phyloP scores from a whole-genome alignment of 2,113 vertebrate species.

The Syrmaticus mikado region DNA sequence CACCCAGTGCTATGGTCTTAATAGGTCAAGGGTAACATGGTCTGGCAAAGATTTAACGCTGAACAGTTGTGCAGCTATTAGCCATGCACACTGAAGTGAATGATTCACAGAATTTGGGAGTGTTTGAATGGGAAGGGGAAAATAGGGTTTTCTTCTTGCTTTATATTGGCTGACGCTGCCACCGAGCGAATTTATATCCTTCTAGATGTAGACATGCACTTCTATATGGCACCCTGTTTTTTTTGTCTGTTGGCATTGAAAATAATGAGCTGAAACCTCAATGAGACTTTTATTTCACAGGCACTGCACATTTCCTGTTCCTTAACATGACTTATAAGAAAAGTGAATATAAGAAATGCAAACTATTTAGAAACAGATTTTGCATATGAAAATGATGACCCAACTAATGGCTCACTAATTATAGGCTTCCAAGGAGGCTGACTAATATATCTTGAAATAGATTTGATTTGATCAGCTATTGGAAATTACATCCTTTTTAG shows the following conservation, averaged over 20 bases:
- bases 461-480: slow-evolving; percentile 56
- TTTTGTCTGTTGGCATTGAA: background rate
- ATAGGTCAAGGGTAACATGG: background rate
- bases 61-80: background rate
- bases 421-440: slow-evolving; percentile 20
- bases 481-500: slow-evolving; percentile 19
- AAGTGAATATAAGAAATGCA: background rate
- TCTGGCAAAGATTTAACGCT: background rate
- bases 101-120: background rate
- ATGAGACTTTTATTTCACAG: background rate
- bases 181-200: background rate
- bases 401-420: slow-evolving; percentile 54
- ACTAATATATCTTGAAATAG: slow-evolving; percentile 52
- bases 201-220: background rate
- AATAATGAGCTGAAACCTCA: background rate
- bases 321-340: background rate
- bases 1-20: background rate
- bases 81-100: background rate
- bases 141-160: background rate
- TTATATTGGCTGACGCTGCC: slow-evolving; percentile 4
- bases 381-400: slow-evolving; percentile 11
- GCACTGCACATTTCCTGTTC: background rate
- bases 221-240: background rate
- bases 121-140: background rate
- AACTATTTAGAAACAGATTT: slow-evolving; percentile 5